phyloP scores from a whole-genome alignment of 2,888 invertebrate genomes.

The Opisthograptis luteolata region DNA sequence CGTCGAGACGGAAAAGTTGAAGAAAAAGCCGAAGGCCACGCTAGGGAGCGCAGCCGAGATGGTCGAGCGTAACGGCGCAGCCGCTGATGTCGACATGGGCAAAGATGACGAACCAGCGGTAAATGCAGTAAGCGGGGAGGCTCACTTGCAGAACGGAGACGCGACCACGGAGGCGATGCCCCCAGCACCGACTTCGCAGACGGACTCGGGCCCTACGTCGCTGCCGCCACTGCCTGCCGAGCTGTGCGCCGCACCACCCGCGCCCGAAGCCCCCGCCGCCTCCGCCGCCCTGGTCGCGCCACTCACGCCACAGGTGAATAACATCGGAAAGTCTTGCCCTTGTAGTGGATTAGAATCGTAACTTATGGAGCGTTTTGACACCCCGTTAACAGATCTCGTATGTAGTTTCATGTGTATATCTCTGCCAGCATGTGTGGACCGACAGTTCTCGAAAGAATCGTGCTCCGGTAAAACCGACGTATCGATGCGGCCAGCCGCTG shows the following conservation, averaged over 20 bases:
- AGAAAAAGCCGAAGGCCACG: constrained; percentile 48
- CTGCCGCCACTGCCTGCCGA: constrained; percentile 31
- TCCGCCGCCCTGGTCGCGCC: too few species aligned
- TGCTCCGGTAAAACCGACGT: constrained; percentile 29
- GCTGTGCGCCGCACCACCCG: constrained; percentile 26
- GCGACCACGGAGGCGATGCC: constrained; percentile 10
- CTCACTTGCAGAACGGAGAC: constrained; percentile 18
- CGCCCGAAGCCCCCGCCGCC: constrained; percentile 38
- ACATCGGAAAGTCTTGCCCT: constrained; percentile 64
- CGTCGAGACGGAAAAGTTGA: constrained; percentile 48
- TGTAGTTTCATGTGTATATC: constrained; percentile 75
- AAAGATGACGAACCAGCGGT: background rate
- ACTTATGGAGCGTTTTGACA: constrained; percentile 61
- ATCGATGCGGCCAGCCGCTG: constrained; percentile 27
- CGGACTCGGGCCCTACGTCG: too few species aligned
- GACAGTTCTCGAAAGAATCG: constrained; percentile 68
- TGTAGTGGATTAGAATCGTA: constrained; percentile 77
- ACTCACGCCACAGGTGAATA: constrained; percentile 73
- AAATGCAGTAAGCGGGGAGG: constrained; percentile 4
- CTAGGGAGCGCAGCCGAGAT: constrained; percentile 43
- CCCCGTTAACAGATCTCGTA: constrained; percentile 68
- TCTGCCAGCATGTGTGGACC: constrained; percentile 74
- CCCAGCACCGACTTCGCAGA: constrained; percentile 22
- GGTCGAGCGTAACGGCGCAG: constrained; percentile 56
- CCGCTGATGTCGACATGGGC: too few species aligned